A percentile compares a stretch with the other conserved stretches of the same genome.
phyloP scores from a whole-genome alignment of 2,113 vertebrate species.

The Malurus cyaneus region DNA sequence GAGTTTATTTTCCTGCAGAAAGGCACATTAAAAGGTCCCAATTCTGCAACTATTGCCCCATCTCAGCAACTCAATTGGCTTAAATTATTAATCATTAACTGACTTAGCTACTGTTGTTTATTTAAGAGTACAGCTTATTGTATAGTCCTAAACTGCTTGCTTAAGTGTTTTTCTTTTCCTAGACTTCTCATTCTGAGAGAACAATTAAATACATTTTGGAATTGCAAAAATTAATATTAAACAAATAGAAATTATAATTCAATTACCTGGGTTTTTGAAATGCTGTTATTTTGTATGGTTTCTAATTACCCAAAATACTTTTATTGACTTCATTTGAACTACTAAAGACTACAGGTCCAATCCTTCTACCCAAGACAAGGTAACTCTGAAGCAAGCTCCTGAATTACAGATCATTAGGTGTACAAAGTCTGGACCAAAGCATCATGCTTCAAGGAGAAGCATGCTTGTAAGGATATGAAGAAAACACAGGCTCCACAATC shows the following conservation, averaged over 20 bases:
- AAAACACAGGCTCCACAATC: neutral
- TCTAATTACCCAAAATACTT: neutral
- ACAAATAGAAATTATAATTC: slow-evolving; percentile 32
- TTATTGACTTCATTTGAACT: neutral
- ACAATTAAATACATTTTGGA: neutral
- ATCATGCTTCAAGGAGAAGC: neutral
- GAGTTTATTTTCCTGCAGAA: slow-evolving; percentile 37
- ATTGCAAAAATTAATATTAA: slow-evolving; percentile 7
- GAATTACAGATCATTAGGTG: neutral
- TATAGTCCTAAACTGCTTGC: neutral
- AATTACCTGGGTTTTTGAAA: slow-evolving; percentile 53
- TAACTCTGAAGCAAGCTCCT: neutral
- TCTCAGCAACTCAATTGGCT: neutral
- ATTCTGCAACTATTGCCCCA: neutral
- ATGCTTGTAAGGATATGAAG: neutral
- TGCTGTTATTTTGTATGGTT: neutral
- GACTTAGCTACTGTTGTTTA: slow-evolving; percentile 13
- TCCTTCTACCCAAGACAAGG: neutral
- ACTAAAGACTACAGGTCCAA: neutral
- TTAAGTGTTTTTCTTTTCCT: neutral
- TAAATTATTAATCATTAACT: slow-evolving; percentile 53
- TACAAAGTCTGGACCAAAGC: neutral
- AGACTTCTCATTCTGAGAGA: neutral
- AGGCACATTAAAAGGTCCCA: neutral
- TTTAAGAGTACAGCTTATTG: slow-evolving; percentile 44